These are phyloP conservation scores for Dioctria linearis DNA, from an alignment of 2,888 invertebrate genomes.

Conservation along the genomic window DNA sequence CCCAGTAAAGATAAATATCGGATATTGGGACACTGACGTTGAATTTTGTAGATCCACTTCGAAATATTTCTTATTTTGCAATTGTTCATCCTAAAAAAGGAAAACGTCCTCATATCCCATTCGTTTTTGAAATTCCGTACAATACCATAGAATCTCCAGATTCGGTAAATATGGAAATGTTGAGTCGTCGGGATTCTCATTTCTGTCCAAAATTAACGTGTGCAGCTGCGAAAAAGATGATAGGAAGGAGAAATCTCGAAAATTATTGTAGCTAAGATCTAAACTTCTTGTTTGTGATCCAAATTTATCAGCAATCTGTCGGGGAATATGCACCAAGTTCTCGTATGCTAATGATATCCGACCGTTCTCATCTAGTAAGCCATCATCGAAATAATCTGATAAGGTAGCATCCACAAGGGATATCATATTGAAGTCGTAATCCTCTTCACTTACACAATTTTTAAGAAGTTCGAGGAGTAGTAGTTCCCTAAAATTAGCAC, in stretches of 20 bases:
- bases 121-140: neutral
- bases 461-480: too few species aligned
- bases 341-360: constrained; percentile 81
- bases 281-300: constrained; percentile 76
- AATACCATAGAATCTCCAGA: constrained; percentile 82
- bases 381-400: constrained; percentile 64
- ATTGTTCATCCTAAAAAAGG: constrained; percentile 75
- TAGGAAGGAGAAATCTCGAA: constrained; percentile 83
- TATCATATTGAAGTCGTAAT: too few species aligned
- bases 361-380: constrained; percentile 72
- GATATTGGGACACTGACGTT: constrained; percentile 81
- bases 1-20: constrained; percentile 84
- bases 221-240: constrained; percentile 81
- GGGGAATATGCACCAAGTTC: constrained; percentile 77
- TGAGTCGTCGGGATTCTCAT: constrained; percentile 80
- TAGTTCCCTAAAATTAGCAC: too few species aligned
- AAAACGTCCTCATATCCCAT: neutral
- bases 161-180: constrained; percentile 81
- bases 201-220: constrained; percentile 87
- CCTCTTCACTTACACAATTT: too few species aligned
- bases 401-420: constrained; percentile 58
- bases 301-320: constrained; percentile 77
- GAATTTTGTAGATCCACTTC: constrained; percentile 81
- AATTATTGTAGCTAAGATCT: constrained; percentile 82
- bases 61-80: constrained; percentile 78